Percentiles rank a stretch among this genome's conserved stretches.
These are phyloP conservation scores for Chrysoperla carnea DNA, from an alignment of 1,140 invertebrate species.

Conservation along the genomic window DNA sequence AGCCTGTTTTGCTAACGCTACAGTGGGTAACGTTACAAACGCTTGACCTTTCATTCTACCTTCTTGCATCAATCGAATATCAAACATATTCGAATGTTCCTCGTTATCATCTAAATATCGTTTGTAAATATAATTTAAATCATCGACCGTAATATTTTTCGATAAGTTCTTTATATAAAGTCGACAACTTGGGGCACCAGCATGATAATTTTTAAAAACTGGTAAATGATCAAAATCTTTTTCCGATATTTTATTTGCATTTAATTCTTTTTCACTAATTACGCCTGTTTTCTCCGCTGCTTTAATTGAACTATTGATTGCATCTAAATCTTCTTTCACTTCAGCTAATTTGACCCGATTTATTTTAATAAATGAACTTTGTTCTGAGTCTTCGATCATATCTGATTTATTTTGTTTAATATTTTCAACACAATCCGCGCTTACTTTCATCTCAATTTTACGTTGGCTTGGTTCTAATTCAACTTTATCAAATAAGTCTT, in stretches of 20 bases:
- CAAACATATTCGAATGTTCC: slow-evolving; percentile 40
- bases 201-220: slow-evolving; percentile 75
- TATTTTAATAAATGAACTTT: background rate
- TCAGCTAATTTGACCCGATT: slow-evolving; percentile 19
- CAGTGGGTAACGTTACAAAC: slow-evolving; percentile 66
- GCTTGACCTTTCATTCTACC: slow-evolving; percentile 93
- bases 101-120: slow-evolving; percentile 34
- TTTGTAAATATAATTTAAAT: slow-evolving; percentile 65
- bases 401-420: background rate
- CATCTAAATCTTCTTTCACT: slow-evolving; percentile 13
- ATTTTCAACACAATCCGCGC: slow-evolving; percentile 16
- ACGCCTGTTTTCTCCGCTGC: slow-evolving; percentile 19
- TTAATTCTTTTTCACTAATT: slow-evolving; percentile 39
- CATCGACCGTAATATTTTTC: slow-evolving; percentile 55
- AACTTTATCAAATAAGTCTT: slow-evolving; percentile 47
- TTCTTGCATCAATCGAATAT: slow-evolving; percentile 83
- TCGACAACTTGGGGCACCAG: slow-evolving; percentile 60
- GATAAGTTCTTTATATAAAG: slow-evolving; percentile 87
- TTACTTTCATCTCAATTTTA: slow-evolving; percentile 45
- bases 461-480: slow-evolving; percentile 28
- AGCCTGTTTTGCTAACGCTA: slow-evolving; percentile 53
- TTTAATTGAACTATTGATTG: background rate
- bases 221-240: slow-evolving; percentile 60
- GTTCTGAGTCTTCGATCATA: no score
- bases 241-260: slow-evolving; percentile 44